These are phyloP conservation scores for Glaucidium brasilianum DNA, from an alignment of 2,113 vertebrate species.

Conservation along the genomic window DNA sequence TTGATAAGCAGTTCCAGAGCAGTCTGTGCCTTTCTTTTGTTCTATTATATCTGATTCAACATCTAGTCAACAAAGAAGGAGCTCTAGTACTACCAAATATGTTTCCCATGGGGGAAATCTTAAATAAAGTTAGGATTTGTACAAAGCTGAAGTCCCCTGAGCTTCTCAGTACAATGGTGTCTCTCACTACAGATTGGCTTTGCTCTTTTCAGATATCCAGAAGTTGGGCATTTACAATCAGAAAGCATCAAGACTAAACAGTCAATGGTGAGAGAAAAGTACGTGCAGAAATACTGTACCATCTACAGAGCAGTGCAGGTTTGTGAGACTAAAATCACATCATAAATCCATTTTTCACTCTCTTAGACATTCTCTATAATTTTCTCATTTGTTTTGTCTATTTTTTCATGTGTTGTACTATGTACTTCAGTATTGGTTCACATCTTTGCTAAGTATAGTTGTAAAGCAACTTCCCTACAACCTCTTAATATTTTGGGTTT, in stretches of 20 bases:
- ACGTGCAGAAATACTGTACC: not conserved
- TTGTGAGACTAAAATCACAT: not conserved
- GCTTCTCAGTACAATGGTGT: not conserved
- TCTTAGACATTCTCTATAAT: not conserved
- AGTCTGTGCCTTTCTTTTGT: not conserved
- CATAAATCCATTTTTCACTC: not conserved
- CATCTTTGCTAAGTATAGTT: not conserved
- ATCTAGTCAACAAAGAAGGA: not conserved
- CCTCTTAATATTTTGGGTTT: not conserved
- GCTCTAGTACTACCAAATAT: not conserved
- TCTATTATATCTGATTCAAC: not conserved
- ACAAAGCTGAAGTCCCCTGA: not conserved
- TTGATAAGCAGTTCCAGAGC: not conserved
- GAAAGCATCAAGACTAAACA: not conserved
- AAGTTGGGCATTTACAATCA: not conserved
- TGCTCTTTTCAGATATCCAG: not conserved
- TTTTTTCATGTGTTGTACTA: not conserved
- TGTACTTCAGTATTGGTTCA: not conserved
- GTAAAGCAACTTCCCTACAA: not conserved
- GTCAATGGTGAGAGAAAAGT: not conserved
- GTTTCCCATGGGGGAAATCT: not conserved
- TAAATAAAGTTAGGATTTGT: not conserved
- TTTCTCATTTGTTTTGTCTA: not conserved
- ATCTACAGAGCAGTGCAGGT: not conserved
- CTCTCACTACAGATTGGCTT: not conserved